Evolutionary conservation across 2,113 vertebrate species (phyloP), one percentile per base, ranked within the genome.

Genomic region (Rynchops niger): DNA sequence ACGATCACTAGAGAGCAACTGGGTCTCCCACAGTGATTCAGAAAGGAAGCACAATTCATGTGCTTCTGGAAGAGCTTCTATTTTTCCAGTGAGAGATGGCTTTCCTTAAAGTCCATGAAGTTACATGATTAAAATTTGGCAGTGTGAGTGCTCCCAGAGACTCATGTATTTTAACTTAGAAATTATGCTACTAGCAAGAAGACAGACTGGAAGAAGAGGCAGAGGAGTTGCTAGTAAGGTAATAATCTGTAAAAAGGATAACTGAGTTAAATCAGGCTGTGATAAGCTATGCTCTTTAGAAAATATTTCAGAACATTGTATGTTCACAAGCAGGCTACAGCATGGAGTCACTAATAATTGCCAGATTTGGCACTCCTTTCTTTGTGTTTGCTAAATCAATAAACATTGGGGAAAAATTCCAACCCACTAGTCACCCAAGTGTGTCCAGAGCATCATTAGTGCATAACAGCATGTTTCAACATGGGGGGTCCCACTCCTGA

Each of bases 291-390:
- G 9, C 12, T 79, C 8, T 88, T 92, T n/a, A 59, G 32, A 80
- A 92, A 80, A n/a, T 52, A 67, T 84, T 95, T 74, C 70, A 69
- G 61, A 92, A 53, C n/a, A 32, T 4, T 65, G 15, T 82, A 45
- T 50, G 25, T 67, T 94, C 56, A 58, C 49, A 76, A 87, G 81
- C 52, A 94, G 77, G 70, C 69, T 93, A 43, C n/a, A 77, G 15
- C 20, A 55, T 58, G 26, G 45, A 66, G n/a, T 91, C 67, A 45
- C 79, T 96, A 96, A 94, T 97, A 95, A 90, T 43, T 95, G 53
- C 95, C 94, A 95, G 89, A 95, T 91, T 95, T 91, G 62, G 50
- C 50, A 36, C 50, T 89, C 45, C 50, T 86, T 94, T 85, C 77
- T 72, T 85, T 18, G 9, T 5, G 2, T 95, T 91, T 94, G 78